phyloP scores from a whole-genome alignment of 2,113 vertebrate species.

The human region DNA sequence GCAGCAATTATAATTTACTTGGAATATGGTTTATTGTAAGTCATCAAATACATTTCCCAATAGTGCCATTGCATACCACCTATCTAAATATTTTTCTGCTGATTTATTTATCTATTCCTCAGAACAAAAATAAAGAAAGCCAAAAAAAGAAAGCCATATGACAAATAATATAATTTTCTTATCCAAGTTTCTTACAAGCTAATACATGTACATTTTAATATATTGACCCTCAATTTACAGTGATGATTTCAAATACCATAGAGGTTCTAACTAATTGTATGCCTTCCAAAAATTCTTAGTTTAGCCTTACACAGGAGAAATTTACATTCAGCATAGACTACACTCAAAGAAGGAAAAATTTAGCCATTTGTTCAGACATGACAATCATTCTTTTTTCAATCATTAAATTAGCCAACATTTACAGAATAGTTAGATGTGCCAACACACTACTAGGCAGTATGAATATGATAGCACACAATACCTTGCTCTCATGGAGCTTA shows the following conservation, averaged over 20 bases:
- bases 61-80: slow-evolving; percentile 76
- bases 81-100: slow-evolving; percentile 82
- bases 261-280: slow-evolving; percentile 32
- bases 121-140: slow-evolving; percentile 56
- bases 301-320: background rate
- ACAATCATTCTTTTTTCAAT: background rate
- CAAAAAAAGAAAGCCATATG: background rate
- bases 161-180: slow-evolving; percentile 45
- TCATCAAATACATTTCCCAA: slow-evolving; percentile 79
- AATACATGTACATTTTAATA: slow-evolving; percentile 11
- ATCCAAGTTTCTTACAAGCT: slow-evolving; percentile 42
- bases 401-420: background rate
- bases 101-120: slow-evolving; percentile 66
- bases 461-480: background rate
- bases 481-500: background rate
- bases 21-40: slow-evolving; percentile 81
- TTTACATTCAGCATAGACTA: background rate
- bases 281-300: background rate
- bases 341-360: background rate
- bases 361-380: background rate
- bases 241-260: slow-evolving; percentile 26
- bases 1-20: slow-evolving; percentile 84
- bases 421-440: background rate
- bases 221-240: background rate
- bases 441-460: background rate